Evolutionary conservation across 2,113 vertebrate genomes (phyloP).

Genomic region (Ceratotherium simum): DNA sequence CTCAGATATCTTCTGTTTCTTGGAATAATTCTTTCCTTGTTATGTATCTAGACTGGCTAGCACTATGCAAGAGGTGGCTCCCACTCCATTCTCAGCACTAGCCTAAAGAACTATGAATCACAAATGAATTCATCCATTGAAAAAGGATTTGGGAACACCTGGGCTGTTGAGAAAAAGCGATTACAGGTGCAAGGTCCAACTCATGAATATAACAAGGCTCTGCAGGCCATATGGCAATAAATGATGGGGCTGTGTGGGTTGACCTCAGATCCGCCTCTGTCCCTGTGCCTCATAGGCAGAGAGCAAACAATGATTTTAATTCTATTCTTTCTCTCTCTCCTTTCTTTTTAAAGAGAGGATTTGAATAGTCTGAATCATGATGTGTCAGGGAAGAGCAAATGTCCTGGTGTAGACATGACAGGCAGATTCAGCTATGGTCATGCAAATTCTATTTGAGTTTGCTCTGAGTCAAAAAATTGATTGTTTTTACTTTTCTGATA

Average conservation of each 20-base stretch:
- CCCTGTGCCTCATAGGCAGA: not conserved
- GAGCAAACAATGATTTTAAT: slow-evolving; percentile 21
- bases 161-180: not conserved
- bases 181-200: not conserved
- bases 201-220: not conserved
- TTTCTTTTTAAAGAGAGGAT: slow-evolving; percentile 25
- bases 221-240: not conserved
- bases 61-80: slow-evolving; percentile 31
- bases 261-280: not conserved
- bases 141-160: slow-evolving; percentile 36
- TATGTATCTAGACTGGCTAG: slow-evolving; percentile 58
- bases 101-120: slow-evolving; percentile 46
- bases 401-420: not conserved
- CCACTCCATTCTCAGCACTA: slow-evolving; percentile 72
- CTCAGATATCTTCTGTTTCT: slow-evolving; percentile 80
- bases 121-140: slow-evolving; percentile 26
- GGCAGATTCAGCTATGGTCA: not conserved
- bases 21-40: slow-evolving; percentile 84
- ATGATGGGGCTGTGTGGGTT: too few species aligned
- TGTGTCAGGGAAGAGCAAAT: not conserved
- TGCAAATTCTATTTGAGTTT: slow-evolving; percentile 3
- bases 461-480: not conserved
- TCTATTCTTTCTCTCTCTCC: not conserved
- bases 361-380: slow-evolving; percentile 19
- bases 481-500: slow-evolving; percentile 29